Base-by-base conservation (phyloP, 2,113 vertebrate genomes). In the Malurus melanocephalus region DNA sequence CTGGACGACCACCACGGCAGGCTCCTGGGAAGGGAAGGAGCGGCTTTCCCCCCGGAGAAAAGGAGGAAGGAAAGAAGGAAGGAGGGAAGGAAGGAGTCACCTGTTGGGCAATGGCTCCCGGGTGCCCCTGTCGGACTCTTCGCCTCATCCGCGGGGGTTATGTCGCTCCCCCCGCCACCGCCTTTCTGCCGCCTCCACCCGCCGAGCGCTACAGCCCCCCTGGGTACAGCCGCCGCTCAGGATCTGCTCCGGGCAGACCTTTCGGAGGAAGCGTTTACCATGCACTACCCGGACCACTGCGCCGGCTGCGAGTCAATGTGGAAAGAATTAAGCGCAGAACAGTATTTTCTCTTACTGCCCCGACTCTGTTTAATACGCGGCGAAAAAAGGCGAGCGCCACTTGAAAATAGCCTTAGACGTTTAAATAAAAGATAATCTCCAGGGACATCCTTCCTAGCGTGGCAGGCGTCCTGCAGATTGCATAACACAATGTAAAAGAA, bases 51-150 rank as follows among this genome's bases (percentile, higher is more conserved):
- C 72, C 78, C 60, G 45, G 82, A 67, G 59, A 22, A 66, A 71
- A 21, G 42, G 53, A 80, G 13, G 56, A 68, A 30, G 13, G 30
- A 42, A 68, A 21, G 53, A 72, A 45, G 48, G 59, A 88, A 18
- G 56, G 61, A 74, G 10, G 64, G 64, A 83, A n/a, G 53, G 45
- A 45, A 62, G 68, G 89, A 92, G 89, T 95, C 98, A 97, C 98
- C 97, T 97, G 97, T 98, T 98, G 97, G 97, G 95, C 90, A 90
- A 95, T 32, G 46, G 85, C 91, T 96, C 85, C 94, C 56, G 56
- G 88, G 68, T 96, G 91, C 93, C 94, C 94, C 95, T 95, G 93
- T 81, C 69, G 93, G 93, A 95, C 94, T 94, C 89, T 89, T 91
- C 49, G 80, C 86, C 85, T 95, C 71, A 83, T 86, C 93, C 87